Conservation (phyloP, 2,888 invertebrate species). For the Lasioglossum lativentre region DNA sequence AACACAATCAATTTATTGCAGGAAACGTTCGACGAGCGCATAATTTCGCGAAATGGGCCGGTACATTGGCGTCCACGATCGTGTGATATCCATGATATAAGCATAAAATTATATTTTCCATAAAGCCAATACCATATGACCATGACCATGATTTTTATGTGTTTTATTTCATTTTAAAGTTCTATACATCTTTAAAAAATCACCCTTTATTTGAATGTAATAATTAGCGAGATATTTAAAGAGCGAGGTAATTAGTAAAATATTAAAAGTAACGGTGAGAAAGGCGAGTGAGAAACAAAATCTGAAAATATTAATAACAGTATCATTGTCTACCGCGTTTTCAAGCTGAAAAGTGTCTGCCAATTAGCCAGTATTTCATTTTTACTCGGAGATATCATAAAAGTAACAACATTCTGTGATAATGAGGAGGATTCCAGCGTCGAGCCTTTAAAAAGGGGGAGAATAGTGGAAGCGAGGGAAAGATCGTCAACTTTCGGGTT, state of each 20-base stretch:
- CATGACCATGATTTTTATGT: too few species aligned
- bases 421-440: not conserved
- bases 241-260: not conserved
- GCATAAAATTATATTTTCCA: too few species aligned
- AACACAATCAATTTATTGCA: too few species aligned
- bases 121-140: too few species aligned
- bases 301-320: not conserved
- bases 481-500: constrained; percentile 47
- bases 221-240: not conserved
- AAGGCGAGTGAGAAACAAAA: not conserved
- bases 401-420: not conserved
- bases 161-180: too few species aligned
- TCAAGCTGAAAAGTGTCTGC: not conserved
- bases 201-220: too few species aligned
- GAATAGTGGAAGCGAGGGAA: constrained; percentile 25
- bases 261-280: not conserved
- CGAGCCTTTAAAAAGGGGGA: constrained; percentile 1
- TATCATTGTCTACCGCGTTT: not conserved
- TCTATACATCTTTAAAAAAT: too few species aligned
- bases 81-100: too few species aligned
- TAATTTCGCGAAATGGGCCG: too few species aligned
- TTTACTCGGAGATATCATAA: not conserved
- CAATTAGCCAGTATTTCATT: not conserved
- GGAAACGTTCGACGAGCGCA: too few species aligned
- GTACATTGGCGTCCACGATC: too few species aligned